phyloP scores from a whole-genome alignment of 37 sponge, comb jelly and placozoan species.

The Spongilla lacustris region DNA sequence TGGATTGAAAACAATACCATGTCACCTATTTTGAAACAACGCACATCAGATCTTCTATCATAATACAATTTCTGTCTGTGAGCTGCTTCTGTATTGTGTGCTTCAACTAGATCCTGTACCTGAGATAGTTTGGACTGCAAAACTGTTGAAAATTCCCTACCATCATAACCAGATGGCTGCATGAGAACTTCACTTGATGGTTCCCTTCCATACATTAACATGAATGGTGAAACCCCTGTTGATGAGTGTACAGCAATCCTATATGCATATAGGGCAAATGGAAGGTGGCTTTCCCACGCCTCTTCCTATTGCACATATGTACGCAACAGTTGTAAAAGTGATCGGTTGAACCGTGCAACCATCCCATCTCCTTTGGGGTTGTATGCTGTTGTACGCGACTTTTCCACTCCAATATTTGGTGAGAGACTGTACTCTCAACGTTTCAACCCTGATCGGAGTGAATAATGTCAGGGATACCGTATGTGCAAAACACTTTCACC shows the following conservation, averaged over 20 bases:
- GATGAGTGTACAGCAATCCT: slow-evolving; percentile 49
- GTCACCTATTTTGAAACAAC: too few relatives aligned
- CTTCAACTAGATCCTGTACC: too few relatives aligned
- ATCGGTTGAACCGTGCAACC: slow-evolving; percentile 62
- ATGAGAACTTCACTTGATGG: neutral
- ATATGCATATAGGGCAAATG: slow-evolving; percentile 61
- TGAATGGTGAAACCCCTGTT: slow-evolving; percentile 52
- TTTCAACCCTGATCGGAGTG: slow-evolving; percentile 68
- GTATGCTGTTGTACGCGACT: slow-evolving; percentile 52
- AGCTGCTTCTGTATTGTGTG: too few relatives aligned
- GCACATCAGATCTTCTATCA: too few relatives aligned
- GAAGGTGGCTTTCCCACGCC: slow-evolving; percentile 46
- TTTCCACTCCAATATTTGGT: slow-evolving; percentile 26
- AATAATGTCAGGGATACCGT: slow-evolving; percentile 34
- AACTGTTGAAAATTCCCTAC: too few relatives aligned
- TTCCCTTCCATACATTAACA: slow-evolving; percentile 59
- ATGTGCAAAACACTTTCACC: slow-evolving; percentile 16
- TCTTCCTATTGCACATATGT: slow-evolving; percentile 55
- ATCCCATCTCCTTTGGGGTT: slow-evolving; percentile 71
- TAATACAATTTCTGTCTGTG: too few relatives aligned
- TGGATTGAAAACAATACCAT: too few relatives aligned
- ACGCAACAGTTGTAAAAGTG: slow-evolving; percentile 56
- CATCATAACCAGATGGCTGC: too few relatives aligned
- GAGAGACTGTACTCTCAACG: slow-evolving; percentile 53
- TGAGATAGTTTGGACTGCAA: too few relatives aligned